phyloP scores from a whole-genome alignment of 2,888 invertebrate species.

The Drosophila kokeensis region DNA sequence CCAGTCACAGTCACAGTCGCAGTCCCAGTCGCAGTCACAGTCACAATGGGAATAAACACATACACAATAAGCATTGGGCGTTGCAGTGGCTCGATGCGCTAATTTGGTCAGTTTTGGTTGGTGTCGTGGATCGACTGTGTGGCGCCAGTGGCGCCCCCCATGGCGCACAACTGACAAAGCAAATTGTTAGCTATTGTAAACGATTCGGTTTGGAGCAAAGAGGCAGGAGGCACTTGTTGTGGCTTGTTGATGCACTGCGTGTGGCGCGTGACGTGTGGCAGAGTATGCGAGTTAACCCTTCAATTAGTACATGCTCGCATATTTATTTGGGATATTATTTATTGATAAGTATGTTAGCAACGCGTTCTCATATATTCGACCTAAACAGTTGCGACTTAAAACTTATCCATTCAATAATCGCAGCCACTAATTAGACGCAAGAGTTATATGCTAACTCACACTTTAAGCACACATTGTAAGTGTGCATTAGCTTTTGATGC shows the following conservation, averaged over 20 bases:
- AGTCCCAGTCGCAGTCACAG: neutral
- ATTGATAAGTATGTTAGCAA: neutral
- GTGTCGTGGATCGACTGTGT: conserved; percentile 42
- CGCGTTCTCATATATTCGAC: neutral
- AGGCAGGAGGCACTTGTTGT: conserved; percentile 10
- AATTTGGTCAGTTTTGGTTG: conserved; percentile 50
- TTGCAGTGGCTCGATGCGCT: conserved; percentile 71
- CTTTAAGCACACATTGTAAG: neutral
- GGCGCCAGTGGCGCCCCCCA: conserved; percentile 75
- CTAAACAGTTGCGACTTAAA: too few species aligned
- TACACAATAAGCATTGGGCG: conserved; percentile 52
- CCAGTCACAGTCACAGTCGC: neutral
- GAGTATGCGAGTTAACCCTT: neutral
- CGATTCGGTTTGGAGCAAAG: conserved; percentile 39
- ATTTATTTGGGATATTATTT: neutral
- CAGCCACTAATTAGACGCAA: neutral
- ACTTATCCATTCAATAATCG: neutral
- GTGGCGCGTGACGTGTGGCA: conserved; percentile 1
- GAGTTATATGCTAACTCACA: neutral
- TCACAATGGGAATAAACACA: conserved; percentile 6
- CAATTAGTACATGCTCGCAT: neutral
- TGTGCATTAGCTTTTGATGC: neutral
- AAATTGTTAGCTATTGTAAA: conserved; percentile 61
- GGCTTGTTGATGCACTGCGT: neutral
- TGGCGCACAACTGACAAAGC: conserved; percentile 60